phyloP scores from a whole-genome alignment of 2,797 vertebrate genomes.

The Etheostoma nigrum region DNA sequence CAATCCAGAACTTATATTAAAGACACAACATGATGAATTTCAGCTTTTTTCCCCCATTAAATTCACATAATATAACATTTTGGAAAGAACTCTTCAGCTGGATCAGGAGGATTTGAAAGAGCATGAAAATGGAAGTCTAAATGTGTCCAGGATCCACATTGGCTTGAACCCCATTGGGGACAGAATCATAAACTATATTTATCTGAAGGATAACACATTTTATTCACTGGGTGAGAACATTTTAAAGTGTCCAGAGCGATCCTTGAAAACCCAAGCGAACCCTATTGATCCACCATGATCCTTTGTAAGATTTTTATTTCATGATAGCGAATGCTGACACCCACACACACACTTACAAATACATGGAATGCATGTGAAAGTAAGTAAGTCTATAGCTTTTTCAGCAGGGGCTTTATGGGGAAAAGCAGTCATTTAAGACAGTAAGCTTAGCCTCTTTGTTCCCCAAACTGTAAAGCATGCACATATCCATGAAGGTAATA shows the following conservation, averaged over 20 bases:
- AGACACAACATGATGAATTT: slow-evolving; percentile 55
- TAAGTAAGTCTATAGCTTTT: slow-evolving; percentile 45
- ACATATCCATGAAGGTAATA: slow-evolving; percentile 65
- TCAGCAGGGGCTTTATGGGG: slow-evolving; percentile 41
- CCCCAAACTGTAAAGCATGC: slow-evolving; percentile 59
- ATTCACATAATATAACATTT: slow-evolving; percentile 52
- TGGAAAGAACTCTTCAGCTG: slow-evolving; percentile 46
- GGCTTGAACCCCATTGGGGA: slow-evolving; percentile 51
- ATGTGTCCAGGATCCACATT: slow-evolving; percentile 56
- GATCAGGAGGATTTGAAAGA: slow-evolving; percentile 48
- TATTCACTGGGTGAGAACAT: slow-evolving; percentile 60
- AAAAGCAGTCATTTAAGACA: slow-evolving; percentile 55
- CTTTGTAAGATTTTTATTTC: slow-evolving; percentile 26
- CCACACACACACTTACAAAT: slow-evolving; percentile 27
- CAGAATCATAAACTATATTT: slow-evolving; percentile 69
- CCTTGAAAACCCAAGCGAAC: slow-evolving; percentile 36
- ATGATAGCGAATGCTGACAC: slow-evolving; percentile 30
- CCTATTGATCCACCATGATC: slow-evolving; percentile 39
- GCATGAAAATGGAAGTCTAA: slow-evolving; percentile 58
- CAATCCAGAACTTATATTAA: slow-evolving; percentile 54
- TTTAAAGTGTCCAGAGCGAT: slow-evolving; percentile 51
- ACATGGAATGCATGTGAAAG: slow-evolving; percentile 74
- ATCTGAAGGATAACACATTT: slow-evolving; percentile 58
- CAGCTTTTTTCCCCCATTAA: slow-evolving; percentile 48
- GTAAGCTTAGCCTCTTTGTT: slow-evolving; percentile 54